These are phyloP conservation scores for Orchesella flavescens DNA, from an alignment of 2,888 invertebrate species.

Conservation along the genomic window DNA sequence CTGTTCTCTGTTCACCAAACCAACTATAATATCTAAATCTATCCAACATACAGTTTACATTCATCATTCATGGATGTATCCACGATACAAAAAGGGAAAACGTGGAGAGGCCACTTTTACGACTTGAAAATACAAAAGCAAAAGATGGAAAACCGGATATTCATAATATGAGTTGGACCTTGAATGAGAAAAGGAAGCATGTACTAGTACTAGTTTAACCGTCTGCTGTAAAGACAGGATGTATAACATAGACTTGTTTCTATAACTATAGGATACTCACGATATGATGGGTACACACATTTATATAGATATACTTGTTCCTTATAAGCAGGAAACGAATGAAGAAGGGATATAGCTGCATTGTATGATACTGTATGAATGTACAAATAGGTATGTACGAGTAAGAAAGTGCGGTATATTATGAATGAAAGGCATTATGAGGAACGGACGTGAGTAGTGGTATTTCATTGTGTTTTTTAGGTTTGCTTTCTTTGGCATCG, in stretches of 20 bases:
- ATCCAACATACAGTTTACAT: no score
- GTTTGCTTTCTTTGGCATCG: conserved; percentile 1
- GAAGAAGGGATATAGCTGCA: no score
- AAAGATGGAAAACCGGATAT: conserved; percentile 3
- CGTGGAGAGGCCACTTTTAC: neutral
- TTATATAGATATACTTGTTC: no score
- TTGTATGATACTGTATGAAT: no score
- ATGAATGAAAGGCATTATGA: conserved; percentile 23
- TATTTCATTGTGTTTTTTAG: conserved; percentile 28
- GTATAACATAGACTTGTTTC: no score
- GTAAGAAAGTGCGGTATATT: neutral
- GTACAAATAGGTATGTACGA: no score
- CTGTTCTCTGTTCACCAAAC: neutral
- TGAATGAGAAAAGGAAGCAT: conserved; percentile 1
- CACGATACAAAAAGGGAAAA: neutral
- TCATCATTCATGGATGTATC: no score
- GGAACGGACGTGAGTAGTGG: conserved; percentile 46
- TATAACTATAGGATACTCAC: no score
- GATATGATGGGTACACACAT: no score
- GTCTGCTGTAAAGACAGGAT: neutral
- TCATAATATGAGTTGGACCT: conserved; percentile 3
- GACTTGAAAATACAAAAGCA: neutral
- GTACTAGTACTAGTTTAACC: neutral
- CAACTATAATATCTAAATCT: neutral
- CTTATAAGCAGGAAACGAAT: no score